Base-by-base conservation (phyloP, 2,797 vertebrate genomes). In the Phrynocephalus forsythii region DNA sequence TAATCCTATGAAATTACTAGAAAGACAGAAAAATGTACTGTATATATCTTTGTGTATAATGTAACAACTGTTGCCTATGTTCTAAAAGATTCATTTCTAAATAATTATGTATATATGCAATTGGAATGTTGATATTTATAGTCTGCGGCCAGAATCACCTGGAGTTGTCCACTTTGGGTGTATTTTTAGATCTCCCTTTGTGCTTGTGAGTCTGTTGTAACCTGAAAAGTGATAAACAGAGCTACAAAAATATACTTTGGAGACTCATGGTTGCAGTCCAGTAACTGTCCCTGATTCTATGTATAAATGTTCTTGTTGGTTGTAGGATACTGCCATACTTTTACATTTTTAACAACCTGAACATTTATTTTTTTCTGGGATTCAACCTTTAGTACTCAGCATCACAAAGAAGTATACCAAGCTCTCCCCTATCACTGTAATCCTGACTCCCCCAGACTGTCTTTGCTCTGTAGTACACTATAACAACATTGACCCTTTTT, bases 91-190 rank as follows among this genome's bases (percentile, higher is more conserved):
- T 81, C 3, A 63, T 44, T 66, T 76, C 71, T 85, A 33, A 28
- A 24, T 75, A 30, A 87, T 33, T 50, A 44, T 60, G 33, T 52
- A 56, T 78, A 22, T 10, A 56, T 86, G n/a, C 50, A 0, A 44
- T 44, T 38, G 90, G 68, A 92, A 85, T 86, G 84, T 56, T 56
- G 52, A 56, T 11, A 56, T 33, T 33, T 48, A 9, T 67, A 63
- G 44, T 52, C 60, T 63, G 52, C 28, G 5, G 2, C 11, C 66
- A 6, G 22, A n/a, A 3, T n/a, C 8, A 30, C 3, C 15, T 87
- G 48, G 48, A 77, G 15, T 67, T 76, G 0, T n/a, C 38, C 44
- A 26, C 66, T 48, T 5, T 48, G 60, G 24, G 28, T 84, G 33
- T 15, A n/a, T 16, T 83, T 83, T 52, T 72, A 24, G 24, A 16